Base-by-base conservation (phyloP, 2,888 invertebrate species). In the Lasioglossum malachurum region DNA sequence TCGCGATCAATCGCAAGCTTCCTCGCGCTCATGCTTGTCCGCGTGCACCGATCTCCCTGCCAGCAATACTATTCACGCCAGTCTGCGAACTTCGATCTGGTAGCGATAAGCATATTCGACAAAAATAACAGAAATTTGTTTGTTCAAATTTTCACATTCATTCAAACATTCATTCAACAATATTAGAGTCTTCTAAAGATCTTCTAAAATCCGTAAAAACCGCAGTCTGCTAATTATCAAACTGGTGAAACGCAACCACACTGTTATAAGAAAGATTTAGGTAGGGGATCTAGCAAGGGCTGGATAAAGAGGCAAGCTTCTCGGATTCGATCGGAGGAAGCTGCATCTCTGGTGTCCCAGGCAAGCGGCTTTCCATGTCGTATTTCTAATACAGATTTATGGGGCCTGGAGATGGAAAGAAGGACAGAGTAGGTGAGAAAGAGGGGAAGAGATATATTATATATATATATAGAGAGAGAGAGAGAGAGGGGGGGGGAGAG, bases 301-400 rank as follows among this genome's bases (percentile, higher is more conserved):
- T 31, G 67, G 35, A 67, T 35, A 67, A 67, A 67, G 67, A 67
- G 19, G 3, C 19, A 1, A 23, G 23, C 23, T 38, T 10, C 69
- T 69, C 38, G 38, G 23, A 23, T 69, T 23, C 38, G 44, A 23
- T 27, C 38, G 27, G 4, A n/a, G 23, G 23, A 38, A 53, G 23
- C 49, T n/a, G 69, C 38, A 38, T 69, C 69, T 46, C 49, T 35
- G 27, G 44, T 44, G 64, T 46, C 60, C 49, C 27, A 8, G 41
- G 44, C 71, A 35, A 69, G 69, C 69, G 38, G 69, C 69, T 69
- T 69, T 69, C 38, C 69, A 35, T 38, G 69, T 69, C 69, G 38
- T 69, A 38, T 38, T 38, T 38, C 69, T 38, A 69, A 69, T 69
- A 69, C 14, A 5, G 49, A 84, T 86, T 86, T 86, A 86, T 41